Conservation (phyloP, 2,888 invertebrate genomes). For the Mythimna impura region DNA sequence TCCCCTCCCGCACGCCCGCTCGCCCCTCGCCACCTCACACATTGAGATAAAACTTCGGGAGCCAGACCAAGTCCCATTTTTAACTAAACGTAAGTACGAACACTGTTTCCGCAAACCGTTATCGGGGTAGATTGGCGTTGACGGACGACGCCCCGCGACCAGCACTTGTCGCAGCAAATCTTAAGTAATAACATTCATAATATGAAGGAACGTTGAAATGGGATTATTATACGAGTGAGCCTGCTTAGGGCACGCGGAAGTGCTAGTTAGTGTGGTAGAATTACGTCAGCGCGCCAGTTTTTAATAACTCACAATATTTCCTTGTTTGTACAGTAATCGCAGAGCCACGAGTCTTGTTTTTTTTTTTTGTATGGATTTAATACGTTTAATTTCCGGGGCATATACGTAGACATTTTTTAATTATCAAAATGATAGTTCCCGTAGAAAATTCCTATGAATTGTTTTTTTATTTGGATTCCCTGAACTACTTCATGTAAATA, state of each 20-base stretch:
- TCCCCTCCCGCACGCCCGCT: slow-evolving; percentile 70
- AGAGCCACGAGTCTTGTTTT: slow-evolving; percentile 72
- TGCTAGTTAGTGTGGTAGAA: slow-evolving; percentile 79
- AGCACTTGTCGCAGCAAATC: slow-evolving; percentile 67
- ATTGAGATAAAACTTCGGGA: slow-evolving; percentile 89
- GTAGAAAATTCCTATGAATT: neutral
- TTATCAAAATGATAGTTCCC: slow-evolving; percentile 8
- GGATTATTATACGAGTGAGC: slow-evolving; percentile 70
- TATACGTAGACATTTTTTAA: slow-evolving; percentile 49
- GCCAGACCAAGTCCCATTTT: slow-evolving; percentile 87
- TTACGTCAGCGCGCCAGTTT: slow-evolving; percentile 89
- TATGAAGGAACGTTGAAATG: slow-evolving; percentile 63
- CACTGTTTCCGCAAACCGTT: slow-evolving; percentile 85
- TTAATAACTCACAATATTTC: slow-evolving; percentile 88
- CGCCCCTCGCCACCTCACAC: slow-evolving; percentile 79
- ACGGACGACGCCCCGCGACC: slow-evolving; percentile 67
- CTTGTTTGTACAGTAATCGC: slow-evolving; percentile 82
- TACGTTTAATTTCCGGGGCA: slow-evolving; percentile 63
- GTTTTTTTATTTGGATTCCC: slow-evolving; percentile 12
- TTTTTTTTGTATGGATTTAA: slow-evolving; percentile 62
- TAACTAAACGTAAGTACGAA: slow-evolving; percentile 77
- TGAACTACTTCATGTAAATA: slow-evolving; percentile 6
- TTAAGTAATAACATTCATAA: slow-evolving; percentile 45
- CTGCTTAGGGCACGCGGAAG: slow-evolving; percentile 87
- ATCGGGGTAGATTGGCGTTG: slow-evolving; percentile 74